These are phyloP conservation scores for Nezara viridula DNA, from an alignment of 2,888 invertebrate genomes.

Conservation along the genomic window DNA sequence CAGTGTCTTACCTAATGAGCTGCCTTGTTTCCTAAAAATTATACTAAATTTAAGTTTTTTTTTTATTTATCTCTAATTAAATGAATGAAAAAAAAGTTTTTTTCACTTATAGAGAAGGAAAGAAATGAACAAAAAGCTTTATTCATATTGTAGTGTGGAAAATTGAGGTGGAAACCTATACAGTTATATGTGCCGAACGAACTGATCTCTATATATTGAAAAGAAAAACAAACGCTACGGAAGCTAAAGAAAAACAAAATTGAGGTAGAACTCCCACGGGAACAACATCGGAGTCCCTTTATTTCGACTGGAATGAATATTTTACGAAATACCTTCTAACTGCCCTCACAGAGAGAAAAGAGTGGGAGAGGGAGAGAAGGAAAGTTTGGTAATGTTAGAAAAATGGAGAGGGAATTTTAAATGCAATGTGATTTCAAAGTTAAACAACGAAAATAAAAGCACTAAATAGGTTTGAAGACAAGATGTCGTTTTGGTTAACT, in stretches of 20 bases:
- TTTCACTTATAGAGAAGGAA: neutral
- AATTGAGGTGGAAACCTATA: neutral
- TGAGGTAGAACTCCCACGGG: neutral
- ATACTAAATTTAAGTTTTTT: too few relatives aligned
- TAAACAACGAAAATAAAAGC: neutral
- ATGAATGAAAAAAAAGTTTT: neutral
- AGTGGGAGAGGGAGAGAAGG: too few relatives aligned
- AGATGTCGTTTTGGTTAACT: conserved; percentile 1
- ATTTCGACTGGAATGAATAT: conserved; percentile 18
- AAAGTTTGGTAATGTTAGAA: neutral
- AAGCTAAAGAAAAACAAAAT: conserved; percentile 6
- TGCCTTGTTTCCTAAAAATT: too few relatives aligned
- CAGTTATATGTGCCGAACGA: neutral
- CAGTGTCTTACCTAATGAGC: too few relatives aligned
- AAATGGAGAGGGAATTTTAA: neutral
- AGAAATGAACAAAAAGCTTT: neutral
- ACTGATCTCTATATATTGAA: neutral
- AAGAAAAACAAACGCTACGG: neutral
- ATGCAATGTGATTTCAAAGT: conserved; percentile 9
- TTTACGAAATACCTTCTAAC: neutral
- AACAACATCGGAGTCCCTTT: neutral
- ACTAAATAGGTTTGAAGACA: conserved; percentile 1
- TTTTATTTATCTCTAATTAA: too few relatives aligned
- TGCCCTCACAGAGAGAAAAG: neutral
- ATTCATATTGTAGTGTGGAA: neutral